Conservation (phyloP, 2,797 vertebrate species). For the Scolopax bukidnonensis region DNA sequence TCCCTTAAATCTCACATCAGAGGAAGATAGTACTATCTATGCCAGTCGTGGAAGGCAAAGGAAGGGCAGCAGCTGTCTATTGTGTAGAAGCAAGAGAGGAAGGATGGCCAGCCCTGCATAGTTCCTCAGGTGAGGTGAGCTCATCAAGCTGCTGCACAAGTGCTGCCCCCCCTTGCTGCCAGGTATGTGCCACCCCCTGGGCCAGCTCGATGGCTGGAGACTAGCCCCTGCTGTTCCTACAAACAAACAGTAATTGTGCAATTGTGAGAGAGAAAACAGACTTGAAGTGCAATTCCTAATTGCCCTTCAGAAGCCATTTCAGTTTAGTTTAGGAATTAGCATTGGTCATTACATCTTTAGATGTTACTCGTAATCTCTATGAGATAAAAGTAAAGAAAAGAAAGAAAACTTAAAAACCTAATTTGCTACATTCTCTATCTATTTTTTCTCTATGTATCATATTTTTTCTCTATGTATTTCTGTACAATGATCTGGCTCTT, state of each 20-base stretch:
- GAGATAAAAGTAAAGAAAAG: neutral
- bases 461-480: neutral
- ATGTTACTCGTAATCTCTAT: neutral
- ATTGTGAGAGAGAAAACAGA: rapidly evolving
- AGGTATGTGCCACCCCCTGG: rapidly evolving
- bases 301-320: neutral
- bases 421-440: neutral
- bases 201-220: neutral
- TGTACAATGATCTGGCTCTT: neutral
- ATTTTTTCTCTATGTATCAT: neutral
- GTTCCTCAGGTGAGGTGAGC: neutral
- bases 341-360: neutral
- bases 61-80: neutral
- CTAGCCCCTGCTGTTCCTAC: neutral
- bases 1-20: neutral
- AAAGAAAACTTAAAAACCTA: neutral
- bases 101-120: neutral
- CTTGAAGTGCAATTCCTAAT: neutral
- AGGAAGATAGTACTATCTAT: neutral
- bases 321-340: neutral
- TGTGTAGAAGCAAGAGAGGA: neutral
- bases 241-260: too few relatives aligned
- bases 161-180: too few relatives aligned
- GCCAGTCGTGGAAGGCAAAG: neutral
- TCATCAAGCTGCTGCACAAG: neutral